phyloP scores from a whole-genome alignment of 2,113 vertebrate species.

The Lanius ludovicianus region DNA sequence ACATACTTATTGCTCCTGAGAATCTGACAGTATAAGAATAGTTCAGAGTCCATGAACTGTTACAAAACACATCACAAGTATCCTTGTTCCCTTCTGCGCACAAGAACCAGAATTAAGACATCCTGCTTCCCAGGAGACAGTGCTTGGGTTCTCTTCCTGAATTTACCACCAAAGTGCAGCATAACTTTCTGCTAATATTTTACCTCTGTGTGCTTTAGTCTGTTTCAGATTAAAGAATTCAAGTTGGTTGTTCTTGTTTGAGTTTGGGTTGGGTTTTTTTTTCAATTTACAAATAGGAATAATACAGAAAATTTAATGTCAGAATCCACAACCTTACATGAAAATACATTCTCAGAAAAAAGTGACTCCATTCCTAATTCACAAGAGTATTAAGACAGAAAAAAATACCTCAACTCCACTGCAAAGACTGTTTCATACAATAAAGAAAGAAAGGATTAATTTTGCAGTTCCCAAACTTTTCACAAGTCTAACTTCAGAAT shows the following conservation, averaged over 20 bases:
- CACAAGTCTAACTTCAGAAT: background rate
- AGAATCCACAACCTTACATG: background rate
- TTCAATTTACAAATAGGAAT: background rate
- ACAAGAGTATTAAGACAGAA: background rate
- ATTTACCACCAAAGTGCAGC: rapidly evolving
- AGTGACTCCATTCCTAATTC: background rate
- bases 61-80: background rate
- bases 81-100: background rate
- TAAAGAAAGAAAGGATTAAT: background rate
- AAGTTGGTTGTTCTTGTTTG: background rate
- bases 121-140: background rate
- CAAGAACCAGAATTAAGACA: background rate
- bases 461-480: background rate
- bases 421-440: background rate
- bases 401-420: background rate
- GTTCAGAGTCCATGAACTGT: background rate
- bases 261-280: background rate
- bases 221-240: background rate
- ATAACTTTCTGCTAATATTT: background rate
- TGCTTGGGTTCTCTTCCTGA: background rate
- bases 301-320: background rate
- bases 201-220: background rate
- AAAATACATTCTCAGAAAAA: background rate
- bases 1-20: background rate
- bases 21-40: background rate